Base-by-base conservation (phyloP, 1,140 invertebrate species). In the Ostrea edulis region DNA sequence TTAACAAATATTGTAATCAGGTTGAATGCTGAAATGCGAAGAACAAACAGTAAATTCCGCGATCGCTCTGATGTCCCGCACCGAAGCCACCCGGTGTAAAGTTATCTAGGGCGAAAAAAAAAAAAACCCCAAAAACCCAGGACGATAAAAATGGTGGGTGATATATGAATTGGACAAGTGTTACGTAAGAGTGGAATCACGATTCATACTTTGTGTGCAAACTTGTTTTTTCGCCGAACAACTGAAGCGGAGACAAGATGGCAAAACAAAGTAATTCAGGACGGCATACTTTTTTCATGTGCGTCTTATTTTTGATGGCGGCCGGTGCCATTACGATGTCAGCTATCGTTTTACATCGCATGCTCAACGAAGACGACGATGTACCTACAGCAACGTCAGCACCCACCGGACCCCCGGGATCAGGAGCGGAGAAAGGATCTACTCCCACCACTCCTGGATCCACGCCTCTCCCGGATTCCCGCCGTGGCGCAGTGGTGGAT, bases 231-330 rank as follows among this genome's bases (percentile, higher is more conserved):
- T 62, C n/a, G 55, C n/a, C 17, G 17, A 62, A 62, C n/a, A 62
- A 62, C 55, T 62, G 55, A 62, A 62, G 17, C 55, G 55, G 17
- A n/a, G n/a, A 62, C 68, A 29, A 77, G 29, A 77, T 77, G 68
- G 68, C 68, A 29, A 35, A 22, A 29, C 8, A 77, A 35, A 83
- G 20, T 20, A 83, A 83, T 35, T 53, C n/a, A 17, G 82, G 82
- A 51, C 17, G 82, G 53, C 51, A 53, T 52, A 83, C 82, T 54
- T 83, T 83, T 54, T 83, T 83, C 82, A 83, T 83, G 82, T 83
- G 82, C 22, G 82, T 83, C 44, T 54, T 83, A n/a, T 83, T 83
- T 54, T 54, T 83, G 44, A 83, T 83, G 44, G 44, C 82, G 22
- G 51, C 53, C 11, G 82, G 51, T 22, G 82, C 82, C 20, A 83